A percentile compares a stretch with the other conserved stretches of the same genome.
Conservation (phyloP, 1,140 invertebrate genomes). For the Armadillidium nasatum region DNA sequence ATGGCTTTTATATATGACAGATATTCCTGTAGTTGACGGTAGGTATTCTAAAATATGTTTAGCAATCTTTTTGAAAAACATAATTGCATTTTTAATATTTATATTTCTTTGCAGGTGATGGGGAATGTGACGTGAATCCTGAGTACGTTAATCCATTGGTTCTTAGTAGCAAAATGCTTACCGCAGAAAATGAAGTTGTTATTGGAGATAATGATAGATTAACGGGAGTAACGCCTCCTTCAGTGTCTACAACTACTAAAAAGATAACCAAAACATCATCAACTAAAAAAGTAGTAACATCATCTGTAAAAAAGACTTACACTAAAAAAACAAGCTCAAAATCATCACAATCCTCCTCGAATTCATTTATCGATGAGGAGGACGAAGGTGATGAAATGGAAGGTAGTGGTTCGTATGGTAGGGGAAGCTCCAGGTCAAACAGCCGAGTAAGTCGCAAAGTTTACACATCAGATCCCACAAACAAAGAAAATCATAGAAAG, state of each 20-base stretch:
- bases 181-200: conserved; percentile 33
- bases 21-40: conserved; percentile 58
- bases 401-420: not conserved
- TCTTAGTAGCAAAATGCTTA: conserved; percentile 47
- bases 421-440: conserved; percentile 29
- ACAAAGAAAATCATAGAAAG: conserved; percentile 22
- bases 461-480: conserved; percentile 15
- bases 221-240: not conserved
- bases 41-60: conserved; percentile 4
- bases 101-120: conserved; percentile 50
- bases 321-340: conserved; percentile 31
- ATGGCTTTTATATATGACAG: conserved; percentile 84
- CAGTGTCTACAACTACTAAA: not conserved
- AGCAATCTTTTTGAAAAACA: not conserved
- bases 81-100: not conserved
- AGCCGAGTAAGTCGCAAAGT: conserved; percentile 31
- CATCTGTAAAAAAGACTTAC: conserved; percentile 20
- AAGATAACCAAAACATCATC: conserved; percentile 31
- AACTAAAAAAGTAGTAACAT: conserved; percentile 29
- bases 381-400: conserved; percentile 26
- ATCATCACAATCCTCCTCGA: conserved; percentile 19
- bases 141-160: conserved; percentile 65
- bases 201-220: conserved; percentile 20
- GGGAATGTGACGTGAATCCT: conserved; percentile 59
- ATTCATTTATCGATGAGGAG: not conserved